Base-by-base conservation (phyloP, 37 sponge, comb jelly and placozoan species). In the Hexactinellida sp. region DNA sequence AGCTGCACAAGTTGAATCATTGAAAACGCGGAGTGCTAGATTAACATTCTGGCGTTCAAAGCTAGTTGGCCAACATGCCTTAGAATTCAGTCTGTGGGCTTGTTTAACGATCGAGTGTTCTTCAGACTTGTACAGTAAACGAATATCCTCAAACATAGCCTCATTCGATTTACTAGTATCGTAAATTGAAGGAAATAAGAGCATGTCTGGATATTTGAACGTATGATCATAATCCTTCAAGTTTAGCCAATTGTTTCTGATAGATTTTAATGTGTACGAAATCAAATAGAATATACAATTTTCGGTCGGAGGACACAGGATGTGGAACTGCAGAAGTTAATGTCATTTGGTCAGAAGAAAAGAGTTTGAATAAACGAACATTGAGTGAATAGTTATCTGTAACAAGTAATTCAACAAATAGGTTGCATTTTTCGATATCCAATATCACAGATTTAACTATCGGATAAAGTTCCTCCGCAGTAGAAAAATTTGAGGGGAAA, bases 151-250 rank as follows among this genome's bases (percentile, higher is more conserved):
- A 63, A 63, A 63, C 76, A 21, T 63, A 21, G 76, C 76, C 76
- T 63, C 76, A 63, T 63, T 63, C 76, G 5, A 23, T 23, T 63
- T 63, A 63, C 19, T 63, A 63, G 76, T 21, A 63, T 5, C 13
- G 13, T 7, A 23, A 28, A 63, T 7, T 63, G 34, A 63, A 63
- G 76, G 34, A 63, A 32, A 32, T 23, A 63, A 7, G 3, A 21
- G 76, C 76, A 63, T 63, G 13, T 63, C 76, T 63, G 76, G 76
- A 63, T 63, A 63, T 63, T 3, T 63, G 13, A 23, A 63, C 25
- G 76, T 63, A 63, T 21, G 76, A 63, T 63, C 76, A 63, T 23
- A 63, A 23, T 63, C 76, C 76, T 63, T 63, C 76, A 63, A 28
- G 76, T 63, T 32, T n/a, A 63, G 76, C 76, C 34, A 63, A 63